A percentile compares a stretch with the other conserved stretches of the same genome.
Evolutionary conservation across 2,797 vertebrate species (phyloP).

Genomic region (Peromyscus eremicus): DNA sequence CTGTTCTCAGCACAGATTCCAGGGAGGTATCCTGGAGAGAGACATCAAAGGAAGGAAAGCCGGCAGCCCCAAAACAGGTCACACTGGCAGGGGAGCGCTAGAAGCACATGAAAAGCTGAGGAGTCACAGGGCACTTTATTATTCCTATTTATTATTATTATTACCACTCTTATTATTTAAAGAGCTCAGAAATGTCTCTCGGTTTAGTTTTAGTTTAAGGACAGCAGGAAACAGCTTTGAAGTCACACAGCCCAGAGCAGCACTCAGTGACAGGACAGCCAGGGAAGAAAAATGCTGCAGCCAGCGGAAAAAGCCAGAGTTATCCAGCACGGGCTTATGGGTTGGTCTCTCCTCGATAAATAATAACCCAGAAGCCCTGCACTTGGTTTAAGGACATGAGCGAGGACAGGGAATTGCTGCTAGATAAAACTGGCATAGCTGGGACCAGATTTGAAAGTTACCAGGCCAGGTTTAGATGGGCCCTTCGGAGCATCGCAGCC

Average conservation of each 20-base stretch:
- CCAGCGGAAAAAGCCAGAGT: slow-evolving; percentile 19
- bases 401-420: background rate
- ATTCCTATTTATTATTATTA: slow-evolving; percentile 18
- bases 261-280: background rate
- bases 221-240: slow-evolving; percentile 63
- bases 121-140: slow-evolving; percentile 65
- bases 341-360: slow-evolving; percentile 38
- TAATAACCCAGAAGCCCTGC: slow-evolving; percentile 57
- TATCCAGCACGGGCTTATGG: background rate
- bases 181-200: slow-evolving; percentile 69
- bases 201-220: slow-evolving; percentile 70
- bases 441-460: background rate
- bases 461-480: background rate
- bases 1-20: slow-evolving; percentile 75
- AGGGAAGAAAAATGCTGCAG: slow-evolving; percentile 33
- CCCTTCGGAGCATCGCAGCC: background rate
- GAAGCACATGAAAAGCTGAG: slow-evolving; percentile 74
- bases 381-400: slow-evolving; percentile 54
- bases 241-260: slow-evolving; percentile 13
- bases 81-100: background rate
- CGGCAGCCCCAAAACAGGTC: slow-evolving; percentile 77
- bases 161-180: slow-evolving; percentile 66
- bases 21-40: slow-evolving; percentile 80
- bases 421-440: slow-evolving; percentile 13
- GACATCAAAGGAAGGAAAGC: slow-evolving; percentile 82